phyloP scores from a whole-genome alignment of 2,797 vertebrate genomes.

The Peromyscus attwateri region DNA sequence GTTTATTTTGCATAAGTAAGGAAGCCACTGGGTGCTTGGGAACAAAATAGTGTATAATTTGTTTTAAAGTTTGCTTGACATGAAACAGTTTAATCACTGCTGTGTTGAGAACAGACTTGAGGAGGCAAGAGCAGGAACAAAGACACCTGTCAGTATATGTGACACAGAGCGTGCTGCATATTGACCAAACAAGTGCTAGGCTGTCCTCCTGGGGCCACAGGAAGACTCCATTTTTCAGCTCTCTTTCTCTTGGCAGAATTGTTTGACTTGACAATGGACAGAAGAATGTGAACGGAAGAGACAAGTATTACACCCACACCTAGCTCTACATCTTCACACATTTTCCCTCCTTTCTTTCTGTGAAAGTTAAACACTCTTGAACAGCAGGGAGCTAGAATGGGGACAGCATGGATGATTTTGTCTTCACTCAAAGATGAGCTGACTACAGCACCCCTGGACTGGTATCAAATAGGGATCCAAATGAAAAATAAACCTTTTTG shows the following conservation, averaged over 20 bases:
- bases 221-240: background rate
- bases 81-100: background rate
- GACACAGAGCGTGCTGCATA: background rate
- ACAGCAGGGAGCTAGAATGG: background rate
- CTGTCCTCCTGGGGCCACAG: background rate
- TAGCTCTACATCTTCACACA: background rate
- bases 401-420: background rate
- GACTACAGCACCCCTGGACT: too few species aligned
- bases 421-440: background rate
- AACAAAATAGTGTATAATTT: background rate
- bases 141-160: background rate
- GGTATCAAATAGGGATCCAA: background rate
- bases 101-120: background rate
- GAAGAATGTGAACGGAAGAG: background rate
- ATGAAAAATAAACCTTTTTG: background rate
- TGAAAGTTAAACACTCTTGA: background rate
- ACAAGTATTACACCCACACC: background rate
- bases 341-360: background rate
- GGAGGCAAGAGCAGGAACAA: background rate
- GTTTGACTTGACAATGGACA: background rate
- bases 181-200: background rate
- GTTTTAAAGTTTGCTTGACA: background rate
- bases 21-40: background rate
- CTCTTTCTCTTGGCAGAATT: background rate
- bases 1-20: background rate